Conservation (phyloP, 2,113 vertebrate species). For the Podiceps cristatus region DNA sequence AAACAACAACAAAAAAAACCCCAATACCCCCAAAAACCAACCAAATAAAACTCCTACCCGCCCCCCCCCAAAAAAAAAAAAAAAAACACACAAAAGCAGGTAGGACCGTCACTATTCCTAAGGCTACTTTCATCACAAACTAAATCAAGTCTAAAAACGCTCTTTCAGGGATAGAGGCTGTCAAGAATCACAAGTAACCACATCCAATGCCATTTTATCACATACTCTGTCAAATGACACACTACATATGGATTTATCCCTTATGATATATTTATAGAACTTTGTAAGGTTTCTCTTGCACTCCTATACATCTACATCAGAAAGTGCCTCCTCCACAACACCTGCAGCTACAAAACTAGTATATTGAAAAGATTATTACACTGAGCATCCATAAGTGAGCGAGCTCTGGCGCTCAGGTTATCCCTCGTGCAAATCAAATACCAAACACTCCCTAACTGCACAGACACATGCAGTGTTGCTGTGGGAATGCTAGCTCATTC, state of each 20-base stretch:
- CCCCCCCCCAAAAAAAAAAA: too few species aligned
- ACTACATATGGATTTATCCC: neutral
- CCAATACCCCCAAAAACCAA: too few species aligned
- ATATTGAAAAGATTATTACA: neutral
- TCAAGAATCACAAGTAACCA: neutral
- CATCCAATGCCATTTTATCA: neutral
- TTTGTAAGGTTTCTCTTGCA: neutral
- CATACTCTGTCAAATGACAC: neutral
- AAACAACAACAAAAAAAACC: too few species aligned
- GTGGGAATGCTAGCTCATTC: neutral
- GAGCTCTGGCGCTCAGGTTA: neutral
- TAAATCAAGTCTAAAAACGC: neutral
- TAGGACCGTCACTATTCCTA: neutral
- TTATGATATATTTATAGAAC: neutral
- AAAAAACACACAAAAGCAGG: neutral
- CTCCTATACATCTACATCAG: neutral
- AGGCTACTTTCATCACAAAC: neutral
- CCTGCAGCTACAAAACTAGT: neutral
- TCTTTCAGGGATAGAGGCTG: neutral
- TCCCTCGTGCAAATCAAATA: neutral
- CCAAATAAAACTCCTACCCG: too few species aligned
- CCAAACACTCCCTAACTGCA: neutral
- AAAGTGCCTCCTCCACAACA: neutral
- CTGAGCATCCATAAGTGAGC: neutral
- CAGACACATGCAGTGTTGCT: neutral